These are phyloP conservation scores for Muntiacus reevesi DNA, from an alignment of 2,113 vertebrate species.

Conservation along the genomic window DNA sequence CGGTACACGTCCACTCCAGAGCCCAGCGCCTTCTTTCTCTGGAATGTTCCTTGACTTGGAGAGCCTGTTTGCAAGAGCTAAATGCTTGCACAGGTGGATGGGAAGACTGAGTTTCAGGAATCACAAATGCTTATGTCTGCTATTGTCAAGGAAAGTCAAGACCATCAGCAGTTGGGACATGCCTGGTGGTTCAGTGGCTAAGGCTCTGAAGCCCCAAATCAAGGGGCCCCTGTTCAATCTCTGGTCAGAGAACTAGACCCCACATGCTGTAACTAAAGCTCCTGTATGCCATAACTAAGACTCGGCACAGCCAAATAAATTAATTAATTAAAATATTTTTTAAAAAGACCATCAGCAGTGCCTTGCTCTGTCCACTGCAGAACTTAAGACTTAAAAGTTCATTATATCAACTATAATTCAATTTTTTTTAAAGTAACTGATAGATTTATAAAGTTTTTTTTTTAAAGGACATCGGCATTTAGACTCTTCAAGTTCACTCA, in stretches of 20 bases:
- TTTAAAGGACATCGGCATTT: fast-evolving
- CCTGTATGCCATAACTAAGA: neutral
- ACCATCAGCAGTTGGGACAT: neutral
- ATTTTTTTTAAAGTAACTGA: neutral
- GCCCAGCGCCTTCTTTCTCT: neutral
- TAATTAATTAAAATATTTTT: neutral
- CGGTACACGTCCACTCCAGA: fast-evolving
- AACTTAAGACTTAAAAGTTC: neutral
- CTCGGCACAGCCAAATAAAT: neutral
- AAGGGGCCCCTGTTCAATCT: neutral
- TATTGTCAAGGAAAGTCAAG: neutral
- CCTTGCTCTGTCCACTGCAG: fast-evolving
- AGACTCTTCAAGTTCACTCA: neutral
- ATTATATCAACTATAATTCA: neutral
- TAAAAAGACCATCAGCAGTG: neutral
- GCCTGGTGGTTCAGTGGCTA: neutral
- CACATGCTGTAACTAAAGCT: neutral
- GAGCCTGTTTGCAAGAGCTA: neutral
- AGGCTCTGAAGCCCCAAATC: neutral
- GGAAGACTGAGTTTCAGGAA: neutral
- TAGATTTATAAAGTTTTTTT: neutral
- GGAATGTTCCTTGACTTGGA: fast-evolving
- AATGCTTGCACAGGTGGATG: fast-evolving
- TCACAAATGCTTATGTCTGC: fast-evolving
- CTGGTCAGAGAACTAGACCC: neutral